Percentiles rank a stretch among this genome's conserved stretches.
Evolutionary conservation across 2,888 invertebrate genomes (phyloP).

Genomic region (Ochropleura leucogaster): DNA sequence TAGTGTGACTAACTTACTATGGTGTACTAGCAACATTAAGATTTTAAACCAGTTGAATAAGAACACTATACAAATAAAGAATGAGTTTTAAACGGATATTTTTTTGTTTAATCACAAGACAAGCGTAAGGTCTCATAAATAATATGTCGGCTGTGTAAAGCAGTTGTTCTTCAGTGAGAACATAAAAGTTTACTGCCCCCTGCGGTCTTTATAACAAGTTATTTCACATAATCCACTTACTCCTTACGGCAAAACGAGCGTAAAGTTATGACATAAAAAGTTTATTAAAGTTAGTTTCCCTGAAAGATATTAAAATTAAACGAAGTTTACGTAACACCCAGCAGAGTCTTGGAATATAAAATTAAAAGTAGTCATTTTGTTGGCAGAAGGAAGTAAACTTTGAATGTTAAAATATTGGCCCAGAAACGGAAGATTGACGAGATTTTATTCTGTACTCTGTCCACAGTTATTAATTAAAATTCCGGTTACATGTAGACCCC

Average conservation of each 20-base stretch:
- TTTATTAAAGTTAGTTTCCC: constrained; percentile 51
- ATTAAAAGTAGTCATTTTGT: constrained; percentile 36
- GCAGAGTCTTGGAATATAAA: constrained; percentile 33
- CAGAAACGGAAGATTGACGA: neutral
- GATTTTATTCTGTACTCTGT: neutral
- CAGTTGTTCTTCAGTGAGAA: neutral
- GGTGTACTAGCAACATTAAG: too few relatives aligned
- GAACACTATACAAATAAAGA: too few relatives aligned
- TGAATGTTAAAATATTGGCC: constrained; percentile 15
- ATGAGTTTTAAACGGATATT: too few relatives aligned
- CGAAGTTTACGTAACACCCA: constrained; percentile 47
- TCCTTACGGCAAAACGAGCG: constrained; percentile 37
- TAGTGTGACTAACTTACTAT: too few relatives aligned
- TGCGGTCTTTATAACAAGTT: constrained; percentile 26
- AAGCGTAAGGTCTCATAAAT: neutral
- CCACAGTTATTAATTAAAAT: neutral
- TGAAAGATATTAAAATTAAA: constrained; percentile 59
- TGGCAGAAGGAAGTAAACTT: constrained; percentile 3
- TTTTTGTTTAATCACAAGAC: neutral
- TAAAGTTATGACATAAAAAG: constrained; percentile 52
- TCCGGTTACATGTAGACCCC: neutral
- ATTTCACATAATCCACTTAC: constrained; percentile 56
- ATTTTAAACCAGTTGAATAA: too few relatives aligned
- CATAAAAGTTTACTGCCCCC: constrained; percentile 25
- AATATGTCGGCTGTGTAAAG: neutral